phyloP scores from a whole-genome alignment of 2,113 vertebrate species.

The Mesitornis unicolor region DNA sequence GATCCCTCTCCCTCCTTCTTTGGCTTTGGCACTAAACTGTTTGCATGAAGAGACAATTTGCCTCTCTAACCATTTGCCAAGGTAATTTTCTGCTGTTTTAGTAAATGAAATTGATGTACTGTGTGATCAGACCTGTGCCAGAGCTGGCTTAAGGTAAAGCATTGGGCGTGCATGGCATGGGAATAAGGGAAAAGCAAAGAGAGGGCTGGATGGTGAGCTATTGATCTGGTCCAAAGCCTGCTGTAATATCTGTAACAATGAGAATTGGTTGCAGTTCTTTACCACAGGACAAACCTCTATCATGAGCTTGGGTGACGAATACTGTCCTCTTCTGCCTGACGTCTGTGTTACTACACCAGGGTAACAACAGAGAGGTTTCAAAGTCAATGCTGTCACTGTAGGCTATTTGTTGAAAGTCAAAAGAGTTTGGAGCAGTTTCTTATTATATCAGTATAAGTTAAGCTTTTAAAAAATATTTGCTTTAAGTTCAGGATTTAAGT shows the following conservation, averaged over 20 bases:
- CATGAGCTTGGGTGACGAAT: not conserved
- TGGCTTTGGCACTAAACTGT: not conserved
- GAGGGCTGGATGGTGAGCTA: not conserved
- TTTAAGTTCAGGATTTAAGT: too few relatives aligned
- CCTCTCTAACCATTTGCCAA: not conserved
- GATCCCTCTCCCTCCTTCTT: not conserved
- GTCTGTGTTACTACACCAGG: fast-evolving
- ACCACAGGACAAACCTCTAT: not conserved
- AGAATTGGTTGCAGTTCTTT: fast-evolving
- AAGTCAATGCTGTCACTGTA: not conserved
- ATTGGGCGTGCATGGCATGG: not conserved
- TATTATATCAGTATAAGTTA: not conserved
- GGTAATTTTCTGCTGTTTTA: not conserved
- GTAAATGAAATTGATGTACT: not conserved
- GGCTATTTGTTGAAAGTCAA: not conserved
- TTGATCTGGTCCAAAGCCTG: not conserved
- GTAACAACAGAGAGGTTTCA: not conserved
- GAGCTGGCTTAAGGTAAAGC: not conserved
- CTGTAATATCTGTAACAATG: not conserved
- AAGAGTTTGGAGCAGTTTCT: not conserved
- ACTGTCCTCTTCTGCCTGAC: fast-evolving
- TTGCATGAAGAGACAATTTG: not conserved
- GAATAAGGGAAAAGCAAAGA: not conserved
- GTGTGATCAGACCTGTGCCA: not conserved
- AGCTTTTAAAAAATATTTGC: not conserved